Evolutionary conservation across 2,113 vertebrate species (phyloP).

Genomic region (Verasper variegatus): DNA sequence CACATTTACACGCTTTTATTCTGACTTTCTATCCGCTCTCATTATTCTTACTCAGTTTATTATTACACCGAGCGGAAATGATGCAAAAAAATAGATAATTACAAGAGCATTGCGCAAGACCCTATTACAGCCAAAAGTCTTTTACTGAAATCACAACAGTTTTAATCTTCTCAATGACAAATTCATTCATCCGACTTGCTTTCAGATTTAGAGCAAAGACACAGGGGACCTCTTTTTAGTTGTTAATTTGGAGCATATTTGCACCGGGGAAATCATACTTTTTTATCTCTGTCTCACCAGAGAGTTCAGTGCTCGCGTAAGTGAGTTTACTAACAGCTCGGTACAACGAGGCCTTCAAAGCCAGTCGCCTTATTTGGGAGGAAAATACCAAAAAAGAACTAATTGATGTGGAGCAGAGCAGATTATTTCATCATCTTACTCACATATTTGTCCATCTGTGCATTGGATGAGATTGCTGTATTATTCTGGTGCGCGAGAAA

Average conservation of each 20-base stretch:
- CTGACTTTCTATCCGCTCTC: neutral
- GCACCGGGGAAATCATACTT: constrained; percentile 81
- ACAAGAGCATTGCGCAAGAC: constrained; percentile 32
- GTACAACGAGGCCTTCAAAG: constrained; percentile 59
- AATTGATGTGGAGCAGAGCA: neutral
- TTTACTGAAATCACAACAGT: constrained; percentile 40
- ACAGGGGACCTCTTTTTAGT: constrained; percentile 74
- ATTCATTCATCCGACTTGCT: constrained; percentile 72
- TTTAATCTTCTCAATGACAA: constrained; percentile 76
- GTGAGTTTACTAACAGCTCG: constrained; percentile 80
- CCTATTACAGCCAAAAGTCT: constrained; percentile 37
- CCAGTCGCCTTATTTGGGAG: constrained; percentile 29
- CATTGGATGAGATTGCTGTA: neutral
- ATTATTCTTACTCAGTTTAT: constrained; percentile 4
- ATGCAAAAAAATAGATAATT: constrained; percentile 47
- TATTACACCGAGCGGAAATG: constrained; percentile 5
- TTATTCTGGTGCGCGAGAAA: neutral
- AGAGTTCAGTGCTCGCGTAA: constrained; percentile 49
- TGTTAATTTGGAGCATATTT: constrained; percentile 83
- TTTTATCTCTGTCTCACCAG: constrained; percentile 68
- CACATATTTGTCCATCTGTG: constrained; percentile 4
- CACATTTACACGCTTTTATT: neutral
- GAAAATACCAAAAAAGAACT: neutral
- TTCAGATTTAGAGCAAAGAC: constrained; percentile 75
- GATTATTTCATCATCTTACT: constrained; percentile 16